phyloP scores from a whole-genome alignment of 2,797 vertebrate genomes.

The Parauchenoglanis ngamensis region DNA sequence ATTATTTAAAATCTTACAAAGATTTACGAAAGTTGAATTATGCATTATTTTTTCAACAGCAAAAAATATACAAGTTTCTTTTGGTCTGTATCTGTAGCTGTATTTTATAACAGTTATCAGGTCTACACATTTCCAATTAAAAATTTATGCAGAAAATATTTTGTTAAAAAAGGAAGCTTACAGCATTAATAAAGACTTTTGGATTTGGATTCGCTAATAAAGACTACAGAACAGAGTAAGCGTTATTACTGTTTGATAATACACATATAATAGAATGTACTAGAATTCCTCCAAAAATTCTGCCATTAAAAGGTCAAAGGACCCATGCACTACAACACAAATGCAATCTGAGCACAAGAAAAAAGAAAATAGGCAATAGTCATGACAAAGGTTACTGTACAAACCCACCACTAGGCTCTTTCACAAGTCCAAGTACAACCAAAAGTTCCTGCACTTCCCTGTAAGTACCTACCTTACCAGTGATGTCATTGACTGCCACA shows the following conservation, averaged over 20 bases:
- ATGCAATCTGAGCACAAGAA: background rate
- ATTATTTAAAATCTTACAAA: background rate
- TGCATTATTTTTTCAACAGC: background rate
- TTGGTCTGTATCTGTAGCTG: background rate
- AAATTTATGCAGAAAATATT: background rate
- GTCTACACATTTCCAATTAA: background rate
- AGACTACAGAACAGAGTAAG: background rate
- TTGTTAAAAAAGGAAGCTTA: background rate
- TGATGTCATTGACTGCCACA: constrained; percentile 91
- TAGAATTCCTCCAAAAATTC: background rate
- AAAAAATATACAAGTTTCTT: background rate
- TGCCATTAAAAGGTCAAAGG: background rate
- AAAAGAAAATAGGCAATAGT: background rate
- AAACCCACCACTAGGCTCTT: background rate
- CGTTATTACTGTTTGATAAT: background rate
- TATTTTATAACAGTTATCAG: background rate
- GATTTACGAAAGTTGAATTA: background rate
- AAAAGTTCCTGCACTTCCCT: background rate
- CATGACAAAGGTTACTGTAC: background rate
- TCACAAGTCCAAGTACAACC: background rate
- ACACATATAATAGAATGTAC: background rate
- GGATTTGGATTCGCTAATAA: background rate
- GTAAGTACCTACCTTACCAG: constrained; percentile 91
- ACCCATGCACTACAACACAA: background rate
- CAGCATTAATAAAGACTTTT: background rate